These are phyloP conservation scores for Drosophila pseudoobscura DNA, from an alignment of 1,140 invertebrate genomes.

Conservation along the genomic window DNA sequence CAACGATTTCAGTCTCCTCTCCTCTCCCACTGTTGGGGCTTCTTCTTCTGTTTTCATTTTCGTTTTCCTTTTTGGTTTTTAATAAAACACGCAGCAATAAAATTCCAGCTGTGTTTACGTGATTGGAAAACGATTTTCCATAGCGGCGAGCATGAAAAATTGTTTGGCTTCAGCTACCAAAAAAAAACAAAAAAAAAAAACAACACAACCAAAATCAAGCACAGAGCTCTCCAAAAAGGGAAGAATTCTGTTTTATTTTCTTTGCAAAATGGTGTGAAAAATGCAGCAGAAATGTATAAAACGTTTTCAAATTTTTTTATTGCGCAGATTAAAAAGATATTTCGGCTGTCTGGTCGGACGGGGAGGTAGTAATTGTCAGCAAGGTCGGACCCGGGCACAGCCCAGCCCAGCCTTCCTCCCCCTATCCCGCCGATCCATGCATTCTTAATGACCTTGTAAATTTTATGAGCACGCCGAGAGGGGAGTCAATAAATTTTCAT, in stretches of 20 bases:
- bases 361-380: conserved; percentile 41
- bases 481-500: conserved; percentile 77
- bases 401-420: not conserved
- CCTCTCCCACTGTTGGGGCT: conserved; percentile 25
- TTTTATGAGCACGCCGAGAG: conserved; percentile 60
- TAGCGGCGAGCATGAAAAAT: conserved; percentile 68
- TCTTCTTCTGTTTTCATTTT: conserved; percentile 35
- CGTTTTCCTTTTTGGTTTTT: conserved; percentile 35
- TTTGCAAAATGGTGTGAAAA: conserved; percentile 47
- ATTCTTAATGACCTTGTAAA: conserved; percentile 63
- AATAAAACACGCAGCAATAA: conserved; percentile 77
- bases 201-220: conserved; percentile 8
- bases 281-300: conserved; percentile 37
- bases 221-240: conserved; percentile 6
- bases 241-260: conserved; percentile 32
- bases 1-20: conserved; percentile 51
- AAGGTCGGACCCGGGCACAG: not conserved
- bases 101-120: conserved; percentile 80
- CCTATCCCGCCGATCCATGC: conserved; percentile 9
- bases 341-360: not conserved
- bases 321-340: conserved; percentile 64
- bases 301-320: conserved; percentile 68
- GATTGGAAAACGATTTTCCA: conserved; percentile 80
- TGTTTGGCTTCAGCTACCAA: conserved; percentile 15
- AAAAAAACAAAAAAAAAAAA: conserved; percentile 15